Base-by-base conservation (phyloP, 2,113 vertebrate genomes). In the Sturnus vulgaris region DNA sequence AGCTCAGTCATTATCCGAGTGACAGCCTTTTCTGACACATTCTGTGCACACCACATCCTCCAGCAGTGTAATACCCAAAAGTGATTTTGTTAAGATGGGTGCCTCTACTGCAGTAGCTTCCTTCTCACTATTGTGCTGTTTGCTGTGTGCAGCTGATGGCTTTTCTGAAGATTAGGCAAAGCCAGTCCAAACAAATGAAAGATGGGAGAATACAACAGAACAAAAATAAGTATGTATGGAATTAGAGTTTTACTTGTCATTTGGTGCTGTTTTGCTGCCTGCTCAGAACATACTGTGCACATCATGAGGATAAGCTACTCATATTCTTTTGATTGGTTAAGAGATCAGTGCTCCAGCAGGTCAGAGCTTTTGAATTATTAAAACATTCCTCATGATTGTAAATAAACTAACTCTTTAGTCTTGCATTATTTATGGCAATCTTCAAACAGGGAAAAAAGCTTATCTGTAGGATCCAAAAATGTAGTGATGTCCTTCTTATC, bases 291-390 rank as follows among this genome's bases (percentile, higher is more conserved):
- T 40, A 27, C 33, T 30, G 49, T 68, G 35, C 33, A 39, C 10
- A 61, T 88, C 50, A 24, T 18, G 50, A 94, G 27, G 50, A 86
- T 35, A 80, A 82, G 39, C 47, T 76, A 33, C 52, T 83, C 24
- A 46, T 27, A 66, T 55, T 59, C 30, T 92, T 96, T 83, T 88
- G 46, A 80, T 80, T 65, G 40, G 33, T 73, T 73, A 55, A 84
- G 59, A 86, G 42, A 83, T 72, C 25, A 78, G 30, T 66, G 46
- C 55, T 88, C 6, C 42, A 63, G 42, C 59, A 93, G 56, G 24
- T 73, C 24, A 83, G 47, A 93, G 50, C 42, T 78, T 88, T 66
- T 93, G 42, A 92, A 90, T 94, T 96, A 94, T 88, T 96, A 88
- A 96, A 85, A 10, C 27, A 64, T 60, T 79, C 59, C 44, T 73